Conservation (phyloP, 2,113 vertebrate species). For the Synodontis membranacea region DNA sequence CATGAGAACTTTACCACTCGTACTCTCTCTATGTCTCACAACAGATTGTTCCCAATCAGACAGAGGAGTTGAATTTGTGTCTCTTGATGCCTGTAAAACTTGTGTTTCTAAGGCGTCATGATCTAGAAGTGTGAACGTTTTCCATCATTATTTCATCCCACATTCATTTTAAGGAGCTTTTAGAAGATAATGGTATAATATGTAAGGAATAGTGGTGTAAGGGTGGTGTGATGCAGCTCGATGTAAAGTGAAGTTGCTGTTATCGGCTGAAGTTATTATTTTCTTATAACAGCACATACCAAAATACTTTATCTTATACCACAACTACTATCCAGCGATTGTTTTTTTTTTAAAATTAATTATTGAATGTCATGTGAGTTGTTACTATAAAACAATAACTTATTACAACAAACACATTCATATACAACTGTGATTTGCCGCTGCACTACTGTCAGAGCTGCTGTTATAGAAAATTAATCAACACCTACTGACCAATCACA, state of each 20-base stretch:
- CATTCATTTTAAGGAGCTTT: slow-evolving; percentile 53
- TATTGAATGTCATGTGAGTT: background rate
- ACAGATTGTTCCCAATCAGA: slow-evolving; percentile 65
- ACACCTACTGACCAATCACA: background rate
- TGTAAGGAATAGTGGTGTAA: background rate
- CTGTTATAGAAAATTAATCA: background rate
- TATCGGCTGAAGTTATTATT: background rate
- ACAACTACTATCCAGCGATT: background rate
- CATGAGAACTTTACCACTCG: slow-evolving; percentile 59
- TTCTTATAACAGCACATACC: background rate
- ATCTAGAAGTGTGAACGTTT: slow-evolving; percentile 58
- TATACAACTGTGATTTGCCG: background rate
- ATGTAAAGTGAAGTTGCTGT: background rate
- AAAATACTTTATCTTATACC: background rate
- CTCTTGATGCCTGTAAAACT: slow-evolving; percentile 62
- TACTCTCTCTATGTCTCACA: slow-evolving; percentile 59
- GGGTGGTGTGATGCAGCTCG: background rate
- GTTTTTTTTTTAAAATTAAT: background rate
- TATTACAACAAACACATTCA: background rate
- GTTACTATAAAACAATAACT: background rate
- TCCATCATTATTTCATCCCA: slow-evolving; percentile 33
- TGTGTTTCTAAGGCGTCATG: slow-evolving; percentile 59
- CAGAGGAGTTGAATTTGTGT: slow-evolving; percentile 64
- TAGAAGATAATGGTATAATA: slow-evolving; percentile 55
- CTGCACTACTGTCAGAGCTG: background rate